Evolutionary conservation across 53 echinoderm and acorn worm genomes (phyloP).

Genomic region (Astropecten irregularis): DNA sequence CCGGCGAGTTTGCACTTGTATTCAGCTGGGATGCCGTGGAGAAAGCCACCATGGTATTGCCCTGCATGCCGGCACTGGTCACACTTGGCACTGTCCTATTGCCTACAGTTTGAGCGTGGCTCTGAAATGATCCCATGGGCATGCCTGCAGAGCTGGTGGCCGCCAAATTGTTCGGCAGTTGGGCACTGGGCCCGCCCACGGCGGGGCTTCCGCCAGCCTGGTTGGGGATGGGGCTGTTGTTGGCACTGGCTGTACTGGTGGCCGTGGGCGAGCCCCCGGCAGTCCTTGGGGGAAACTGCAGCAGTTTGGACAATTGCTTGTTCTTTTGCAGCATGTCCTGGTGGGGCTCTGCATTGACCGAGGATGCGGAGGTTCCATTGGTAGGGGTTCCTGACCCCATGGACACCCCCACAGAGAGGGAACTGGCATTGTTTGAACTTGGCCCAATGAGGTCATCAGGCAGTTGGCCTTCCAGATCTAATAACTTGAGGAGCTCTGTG

Average conservation of each 20-base stretch:
- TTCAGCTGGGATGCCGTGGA: constrained; percentile 31
- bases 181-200: constrained; percentile 41
- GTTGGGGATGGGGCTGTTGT: constrained; percentile 57
- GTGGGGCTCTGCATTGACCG: constrained; percentile 70
- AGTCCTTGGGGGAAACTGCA: constrained; percentile 87
- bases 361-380: constrained; percentile 72
- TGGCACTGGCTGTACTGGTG: constrained; percentile 67
- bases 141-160: constrained; percentile 60
- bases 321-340: constrained; percentile 85
- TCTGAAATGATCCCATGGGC: constrained; percentile 53
- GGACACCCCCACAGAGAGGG: constrained; percentile 49
- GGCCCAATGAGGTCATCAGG: constrained; percentile 78
- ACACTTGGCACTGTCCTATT: constrained; percentile 64
- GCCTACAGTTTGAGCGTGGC: constrained; percentile 65
- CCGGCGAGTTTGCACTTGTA: constrained; percentile 43
- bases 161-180: constrained; percentile 76
- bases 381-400: constrained; percentile 56
- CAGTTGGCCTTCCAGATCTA: constrained; percentile 77
- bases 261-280: constrained; percentile 54
- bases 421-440: constrained; percentile 61
- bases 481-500: constrained; percentile 78
- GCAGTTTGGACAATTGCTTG: constrained; percentile 88
- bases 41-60: constrained; percentile 70
- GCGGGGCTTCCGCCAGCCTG: constrained; percentile 44
- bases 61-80: constrained; percentile 54